Base-by-base conservation (phyloP, 2,113 vertebrate genomes). In the Ameiurus melas region DNA sequence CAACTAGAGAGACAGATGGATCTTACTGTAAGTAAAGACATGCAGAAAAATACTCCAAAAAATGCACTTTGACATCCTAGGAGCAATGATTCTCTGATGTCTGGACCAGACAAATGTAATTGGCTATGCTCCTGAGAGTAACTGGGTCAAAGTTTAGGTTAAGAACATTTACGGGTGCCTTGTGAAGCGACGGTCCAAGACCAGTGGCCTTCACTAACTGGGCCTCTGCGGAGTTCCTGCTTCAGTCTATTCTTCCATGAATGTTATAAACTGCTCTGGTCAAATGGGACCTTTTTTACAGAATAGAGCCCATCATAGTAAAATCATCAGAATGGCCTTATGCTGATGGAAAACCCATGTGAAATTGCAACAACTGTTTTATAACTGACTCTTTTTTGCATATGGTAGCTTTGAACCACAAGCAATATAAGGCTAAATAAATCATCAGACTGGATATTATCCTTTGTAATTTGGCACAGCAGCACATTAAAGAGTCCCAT, bases 311-410 rank as follows among this genome's bases (percentile, higher is more conserved):
- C 89, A 86, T 92, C 85, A 88, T 88, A 84, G 87, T 88, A 89
- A 90, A 89, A 90, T 83, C 57, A 82, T 83, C 82, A 66, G 84
- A 81, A 90, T 91, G 86, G 57, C 68, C 60, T 55, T 53, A 43
- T 86, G 85, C 88, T 91, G 90, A 92, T 92, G 89, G 86, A 88
- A 92, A 91, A 90, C 70, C 87, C 90, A 91, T 84, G 83, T 55
- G 64, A 83, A 85, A 87, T 36, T 47, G 86, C 83, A 89, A 86
- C 87, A 87, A 85, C 79, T 86, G 88, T 83, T 90, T 90, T 89
- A 90, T 84, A 73, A 83, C 90, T 17, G 9, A 85, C 81, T 75
- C 53, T 20, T 19, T 73, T 90, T 88, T 89, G 22, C 87, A 83
- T 70, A 58, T 64, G 64, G 86, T 75, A 80, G 80, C 84, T 87